These are phyloP conservation scores for Synanthedon formicaeformis DNA, from an alignment of 2,888 invertebrate species.

Conservation along the genomic window DNA sequence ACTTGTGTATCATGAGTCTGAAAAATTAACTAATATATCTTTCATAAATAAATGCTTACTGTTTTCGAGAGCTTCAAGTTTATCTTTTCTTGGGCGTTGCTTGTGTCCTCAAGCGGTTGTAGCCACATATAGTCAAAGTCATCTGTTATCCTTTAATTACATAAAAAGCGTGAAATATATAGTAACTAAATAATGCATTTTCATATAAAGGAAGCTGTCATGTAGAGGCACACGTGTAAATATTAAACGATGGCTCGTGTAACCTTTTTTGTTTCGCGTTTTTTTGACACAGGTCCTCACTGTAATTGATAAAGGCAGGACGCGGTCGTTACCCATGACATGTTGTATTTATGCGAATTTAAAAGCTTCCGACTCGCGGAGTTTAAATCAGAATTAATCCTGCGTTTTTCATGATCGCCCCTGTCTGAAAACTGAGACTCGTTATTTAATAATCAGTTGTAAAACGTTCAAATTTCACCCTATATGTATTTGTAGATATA, in stretches of 20 bases:
- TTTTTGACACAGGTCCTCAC: conserved; percentile 39
- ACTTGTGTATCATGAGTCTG: too few species aligned
- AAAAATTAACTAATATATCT: too few species aligned
- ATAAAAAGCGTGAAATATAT: too few species aligned
- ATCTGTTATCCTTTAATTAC: too few species aligned
- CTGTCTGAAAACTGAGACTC: conserved; percentile 34
- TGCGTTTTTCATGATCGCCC: conserved; percentile 38
- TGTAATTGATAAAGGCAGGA: conserved; percentile 64
- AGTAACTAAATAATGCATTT: too few species aligned
- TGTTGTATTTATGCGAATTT: conserved; percentile 64
- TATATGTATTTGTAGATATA: neutral
- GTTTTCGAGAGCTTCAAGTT: too few species aligned
- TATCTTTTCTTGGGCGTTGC: too few species aligned
- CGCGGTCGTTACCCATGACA: conserved; percentile 42
- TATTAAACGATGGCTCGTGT: conserved; percentile 37
- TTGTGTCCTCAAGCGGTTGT: too few species aligned
- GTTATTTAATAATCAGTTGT: conserved; percentile 36
- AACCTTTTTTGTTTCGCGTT: conserved; percentile 31
- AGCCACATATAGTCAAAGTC: too few species aligned
- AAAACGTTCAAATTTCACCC: neutral
- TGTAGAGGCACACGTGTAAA: conserved; percentile 18
- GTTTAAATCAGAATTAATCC: conserved; percentile 58
- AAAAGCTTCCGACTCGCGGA: conserved; percentile 54
- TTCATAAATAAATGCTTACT: too few species aligned
- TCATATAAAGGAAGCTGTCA: too few species aligned